Evolutionary conservation across 2,113 vertebrate species (phyloP).

Genomic region (Cyprinodon variegatus): DNA sequence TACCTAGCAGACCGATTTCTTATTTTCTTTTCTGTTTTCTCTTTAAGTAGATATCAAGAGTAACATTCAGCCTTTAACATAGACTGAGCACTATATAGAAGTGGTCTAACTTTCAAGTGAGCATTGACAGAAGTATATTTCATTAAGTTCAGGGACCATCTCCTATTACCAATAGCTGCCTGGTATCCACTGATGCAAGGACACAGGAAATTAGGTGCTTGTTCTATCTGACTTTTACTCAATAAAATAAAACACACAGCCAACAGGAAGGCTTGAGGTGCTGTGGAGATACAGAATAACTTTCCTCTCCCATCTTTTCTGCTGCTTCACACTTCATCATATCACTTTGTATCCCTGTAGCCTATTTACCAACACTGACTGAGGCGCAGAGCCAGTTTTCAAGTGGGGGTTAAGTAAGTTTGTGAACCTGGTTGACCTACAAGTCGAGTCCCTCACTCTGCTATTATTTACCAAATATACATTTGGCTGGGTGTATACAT

Average conservation of each 20-base stretch:
- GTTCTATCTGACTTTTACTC: constrained; percentile 13
- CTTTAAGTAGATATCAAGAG: not conserved
- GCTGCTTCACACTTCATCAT: constrained; percentile 46
- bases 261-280: not conserved
- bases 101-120: constrained; percentile 4
- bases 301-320: constrained; percentile 17
- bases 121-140: not conserved
- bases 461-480: constrained; percentile 20
- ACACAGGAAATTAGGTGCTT: constrained; percentile 21
- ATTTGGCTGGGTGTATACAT: not conserved
- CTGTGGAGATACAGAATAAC: constrained; percentile 17
- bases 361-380: constrained; percentile 45
- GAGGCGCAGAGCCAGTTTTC: constrained; percentile 20
- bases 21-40: not conserved
- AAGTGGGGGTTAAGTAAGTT: constrained; percentile 64
- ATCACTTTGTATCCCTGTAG: constrained; percentile 43
- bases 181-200: constrained; percentile 23
- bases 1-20: not conserved
- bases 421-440: constrained; percentile 31
- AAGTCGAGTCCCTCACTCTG: constrained; percentile 8
- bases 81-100: not conserved
- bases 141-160: constrained; percentile 10
- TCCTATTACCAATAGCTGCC: constrained; percentile 17
- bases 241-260: constrained; percentile 10
- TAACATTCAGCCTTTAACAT: not conserved